Conservation (phyloP, 2,888 invertebrate species). For the Caenorhabditis angaria region DNA sequence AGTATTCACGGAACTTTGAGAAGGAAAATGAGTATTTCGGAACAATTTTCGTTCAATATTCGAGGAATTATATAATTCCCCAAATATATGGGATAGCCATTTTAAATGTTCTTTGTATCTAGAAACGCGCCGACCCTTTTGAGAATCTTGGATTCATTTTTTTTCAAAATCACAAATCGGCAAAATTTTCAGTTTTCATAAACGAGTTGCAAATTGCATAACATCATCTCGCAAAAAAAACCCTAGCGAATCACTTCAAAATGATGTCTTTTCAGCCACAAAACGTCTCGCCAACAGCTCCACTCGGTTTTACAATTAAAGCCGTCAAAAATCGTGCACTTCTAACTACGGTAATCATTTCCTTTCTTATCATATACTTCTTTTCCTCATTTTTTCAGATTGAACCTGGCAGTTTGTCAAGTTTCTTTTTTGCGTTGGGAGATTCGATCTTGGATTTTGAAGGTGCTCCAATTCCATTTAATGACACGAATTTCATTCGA, state of each 20-base stretch:
- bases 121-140: background rate
- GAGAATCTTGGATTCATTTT: background rate
- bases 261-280: slow-evolving; percentile 9
- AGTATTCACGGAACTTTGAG: background rate
- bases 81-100: too few species aligned
- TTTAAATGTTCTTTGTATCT: too few species aligned
- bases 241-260: too few species aligned
- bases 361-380: background rate
- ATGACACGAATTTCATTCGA: slow-evolving; percentile 18
- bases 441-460: slow-evolving; percentile 30
- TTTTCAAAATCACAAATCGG: background rate
- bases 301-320: slow-evolving; percentile 15
- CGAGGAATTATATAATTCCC: too few species aligned
- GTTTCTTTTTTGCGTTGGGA: slow-evolving; percentile 18
- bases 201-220: too few species aligned
- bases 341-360: background rate
- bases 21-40: background rate
- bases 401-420: slow-evolving; percentile 14
- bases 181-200: too few species aligned
- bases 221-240: too few species aligned
- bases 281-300: background rate
- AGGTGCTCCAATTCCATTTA: slow-evolving; percentile 18
- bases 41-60: too few species aligned
- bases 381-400: slow-evolving; percentile 13
- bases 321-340: slow-evolving; percentile 16